Percentiles rank a stretch among this genome's conserved stretches.
These are phyloP conservation scores for Nyctibius bracteatus DNA, from an alignment of 2,113 vertebrate genomes.

Conservation along the genomic window DNA sequence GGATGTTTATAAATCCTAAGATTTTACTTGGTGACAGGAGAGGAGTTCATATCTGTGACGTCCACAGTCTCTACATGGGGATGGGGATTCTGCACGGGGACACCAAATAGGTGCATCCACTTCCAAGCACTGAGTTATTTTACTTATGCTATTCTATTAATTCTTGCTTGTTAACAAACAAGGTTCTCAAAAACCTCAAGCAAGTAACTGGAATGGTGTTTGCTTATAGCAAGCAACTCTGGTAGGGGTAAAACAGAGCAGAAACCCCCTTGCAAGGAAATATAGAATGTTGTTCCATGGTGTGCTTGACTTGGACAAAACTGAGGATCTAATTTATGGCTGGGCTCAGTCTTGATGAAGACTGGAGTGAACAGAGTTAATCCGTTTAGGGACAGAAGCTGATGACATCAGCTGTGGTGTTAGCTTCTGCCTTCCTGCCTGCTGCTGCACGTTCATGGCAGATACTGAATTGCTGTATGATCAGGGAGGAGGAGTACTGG, in stretches of 20 bases:
- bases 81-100: background rate
- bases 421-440: background rate
- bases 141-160: background rate
- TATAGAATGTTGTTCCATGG: background rate
- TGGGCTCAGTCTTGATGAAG: background rate
- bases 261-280: fast-evolving
- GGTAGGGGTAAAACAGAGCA: background rate
- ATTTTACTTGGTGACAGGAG: background rate
- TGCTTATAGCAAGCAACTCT: background rate
- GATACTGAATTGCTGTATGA: background rate
- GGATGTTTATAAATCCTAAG: background rate
- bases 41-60: background rate
- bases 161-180: background rate
- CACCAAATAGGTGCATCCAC: background rate
- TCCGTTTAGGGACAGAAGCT: background rate
- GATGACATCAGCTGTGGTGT: background rate
- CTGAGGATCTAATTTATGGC: background rate
- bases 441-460: background rate
- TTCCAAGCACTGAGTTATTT: background rate
- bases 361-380: background rate
- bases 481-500: background rate
- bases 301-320: background rate
- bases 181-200: background rate
- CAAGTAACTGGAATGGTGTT: background rate
- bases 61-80: background rate